These are phyloP conservation scores for Zalophus californianus DNA, from an alignment of 2,797 vertebrate genomes.

Conservation along the genomic window DNA sequence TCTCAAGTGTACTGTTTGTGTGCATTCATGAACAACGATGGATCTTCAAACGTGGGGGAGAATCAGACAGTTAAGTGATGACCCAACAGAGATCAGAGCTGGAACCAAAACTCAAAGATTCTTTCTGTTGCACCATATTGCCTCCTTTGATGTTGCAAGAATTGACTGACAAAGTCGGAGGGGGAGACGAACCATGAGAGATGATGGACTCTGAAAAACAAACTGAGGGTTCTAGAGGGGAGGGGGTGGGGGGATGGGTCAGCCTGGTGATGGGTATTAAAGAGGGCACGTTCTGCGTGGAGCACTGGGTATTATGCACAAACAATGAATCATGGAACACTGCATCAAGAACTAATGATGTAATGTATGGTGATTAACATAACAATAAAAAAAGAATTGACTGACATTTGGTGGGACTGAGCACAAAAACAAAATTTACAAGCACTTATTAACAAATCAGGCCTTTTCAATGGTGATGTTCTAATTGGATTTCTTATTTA, in stretches of 20 bases:
- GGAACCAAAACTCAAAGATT: not conserved
- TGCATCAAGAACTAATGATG: too few species aligned
- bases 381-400: not conserved
- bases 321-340: too few species aligned
- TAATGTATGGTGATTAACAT: too few species aligned
- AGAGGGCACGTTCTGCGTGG: too few species aligned
- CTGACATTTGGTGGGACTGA: not conserved
- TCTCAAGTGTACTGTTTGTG: not conserved
- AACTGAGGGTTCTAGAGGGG: too few species aligned
- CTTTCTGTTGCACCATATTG: not conserved
- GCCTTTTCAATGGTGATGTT: not conserved
- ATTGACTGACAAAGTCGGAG: not conserved
- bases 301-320: too few species aligned
- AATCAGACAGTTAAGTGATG: not conserved
- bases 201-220: too few species aligned
- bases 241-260: too few species aligned
- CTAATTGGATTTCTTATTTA: conserved; percentile 50
- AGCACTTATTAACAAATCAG: not conserved
- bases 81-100: not conserved
- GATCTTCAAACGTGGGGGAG: not conserved
- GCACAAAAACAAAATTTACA: conserved; percentile 25
- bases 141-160: not conserved
- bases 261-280: too few species aligned
- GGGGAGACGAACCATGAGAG: too few species aligned
- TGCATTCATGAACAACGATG: not conserved